Evolutionary conservation across 1,140 invertebrate genomes (phyloP).

Genomic region (Thaumatotibia leucotreta): DNA sequence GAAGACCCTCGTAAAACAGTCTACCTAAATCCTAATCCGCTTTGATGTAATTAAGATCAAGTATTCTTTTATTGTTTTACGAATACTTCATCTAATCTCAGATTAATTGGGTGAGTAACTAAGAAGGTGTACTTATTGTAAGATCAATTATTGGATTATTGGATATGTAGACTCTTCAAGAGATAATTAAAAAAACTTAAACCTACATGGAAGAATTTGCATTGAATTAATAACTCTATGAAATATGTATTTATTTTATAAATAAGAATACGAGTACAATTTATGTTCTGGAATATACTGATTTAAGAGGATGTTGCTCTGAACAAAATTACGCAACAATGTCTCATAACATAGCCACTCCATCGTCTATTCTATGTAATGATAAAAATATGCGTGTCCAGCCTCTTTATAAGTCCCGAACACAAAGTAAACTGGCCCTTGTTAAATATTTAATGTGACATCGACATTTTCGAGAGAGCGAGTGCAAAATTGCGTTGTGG

Average conservation of each 20-base stretch:
- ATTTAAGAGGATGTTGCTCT: no score
- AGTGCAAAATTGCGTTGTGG: constrained; percentile 1
- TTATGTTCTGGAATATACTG: no score
- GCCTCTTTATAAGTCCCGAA: background rate
- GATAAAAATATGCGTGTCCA: background rate
- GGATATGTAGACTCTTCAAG: background rate
- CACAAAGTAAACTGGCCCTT: background rate
- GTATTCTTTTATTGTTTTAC: background rate
- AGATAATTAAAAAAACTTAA: no score
- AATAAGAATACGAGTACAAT: no score
- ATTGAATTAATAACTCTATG: background rate
- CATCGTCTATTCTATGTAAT: background rate
- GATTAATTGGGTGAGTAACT: background rate
- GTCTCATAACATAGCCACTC: background rate
- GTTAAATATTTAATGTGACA: constrained; percentile 10
- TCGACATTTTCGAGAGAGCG: background rate
- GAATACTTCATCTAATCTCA: background rate
- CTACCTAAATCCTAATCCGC: background rate
- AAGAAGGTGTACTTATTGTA: background rate
- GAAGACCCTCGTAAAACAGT: background rate
- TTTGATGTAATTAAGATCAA: background rate
- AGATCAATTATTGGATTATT: background rate
- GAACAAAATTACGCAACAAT: background rate
- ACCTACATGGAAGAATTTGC: no score
- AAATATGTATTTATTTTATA: no score